Conservation (phyloP, 2,888 invertebrate species). For the Pristionchus exspectatus region DNA sequence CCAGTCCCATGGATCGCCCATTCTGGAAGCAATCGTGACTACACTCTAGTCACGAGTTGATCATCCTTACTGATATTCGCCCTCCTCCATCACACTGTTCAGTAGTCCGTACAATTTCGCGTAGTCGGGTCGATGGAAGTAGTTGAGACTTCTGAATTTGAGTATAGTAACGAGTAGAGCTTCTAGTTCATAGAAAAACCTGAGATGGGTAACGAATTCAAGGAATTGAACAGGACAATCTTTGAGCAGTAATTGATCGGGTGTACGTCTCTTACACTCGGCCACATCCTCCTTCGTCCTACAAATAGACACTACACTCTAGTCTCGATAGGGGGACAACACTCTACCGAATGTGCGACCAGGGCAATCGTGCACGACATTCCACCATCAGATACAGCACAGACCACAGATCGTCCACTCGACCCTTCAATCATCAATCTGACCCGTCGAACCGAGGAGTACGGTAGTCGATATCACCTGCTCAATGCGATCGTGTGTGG, state of each 20-base stretch:
- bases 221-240: slow-evolving; percentile 32
- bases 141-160: slow-evolving; percentile 27
- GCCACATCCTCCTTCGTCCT: slow-evolving; percentile 35
- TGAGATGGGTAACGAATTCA: slow-evolving; percentile 34
- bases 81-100: slow-evolving; percentile 28
- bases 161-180: neutral
- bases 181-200: neutral
- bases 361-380: slow-evolving; percentile 16
- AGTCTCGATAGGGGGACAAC: neutral
- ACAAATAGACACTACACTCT: neutral
- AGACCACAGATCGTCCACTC: slow-evolving; percentile 53
- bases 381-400: slow-evolving; percentile 50
- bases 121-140: slow-evolving; percentile 52
- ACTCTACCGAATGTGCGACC: slow-evolving; percentile 31
- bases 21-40: slow-evolving; percentile 15
- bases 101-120: slow-evolving; percentile 16
- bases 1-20: slow-evolving; percentile 53
- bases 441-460: neutral
- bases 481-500: slow-evolving; percentile 53
- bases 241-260: slow-evolving; percentile 29
- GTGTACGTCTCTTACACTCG: slow-evolving; percentile 23
- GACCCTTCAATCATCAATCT: slow-evolving; percentile 40
- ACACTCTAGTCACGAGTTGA: neutral
- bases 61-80: neutral
- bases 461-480: slow-evolving; percentile 49